Percentiles rank a stretch among this genome's conserved stretches.
Evolutionary conservation across 2,113 vertebrate species (phyloP).

Genomic region (Galemys pyrenaicus): DNA sequence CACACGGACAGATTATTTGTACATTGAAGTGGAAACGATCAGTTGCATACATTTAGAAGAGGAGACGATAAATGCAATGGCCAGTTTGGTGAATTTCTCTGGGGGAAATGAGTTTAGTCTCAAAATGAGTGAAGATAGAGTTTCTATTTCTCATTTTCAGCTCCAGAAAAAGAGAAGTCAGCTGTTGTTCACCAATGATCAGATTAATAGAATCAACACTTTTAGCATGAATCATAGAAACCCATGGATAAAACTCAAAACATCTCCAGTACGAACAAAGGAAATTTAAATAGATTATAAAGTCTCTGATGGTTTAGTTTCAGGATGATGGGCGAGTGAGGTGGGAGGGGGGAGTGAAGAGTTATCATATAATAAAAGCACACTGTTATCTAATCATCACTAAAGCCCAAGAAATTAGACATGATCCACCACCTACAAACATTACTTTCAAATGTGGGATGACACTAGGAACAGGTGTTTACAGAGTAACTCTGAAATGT

Average conservation of each 20-base stretch:
- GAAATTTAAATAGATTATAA: neutral
- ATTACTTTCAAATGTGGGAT: neutral
- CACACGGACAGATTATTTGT: neutral
- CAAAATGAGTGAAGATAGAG: neutral
- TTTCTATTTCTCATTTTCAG: slow-evolving; percentile 17
- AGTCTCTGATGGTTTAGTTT: neutral
- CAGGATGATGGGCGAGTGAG: neutral
- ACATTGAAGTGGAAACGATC: neutral
- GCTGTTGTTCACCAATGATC: slow-evolving; percentile 4
- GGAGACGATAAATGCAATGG: neutral
- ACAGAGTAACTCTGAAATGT: neutral
- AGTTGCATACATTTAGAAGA: neutral
- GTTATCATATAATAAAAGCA: neutral
- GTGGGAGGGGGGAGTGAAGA: neutral
- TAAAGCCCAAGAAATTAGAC: neutral
- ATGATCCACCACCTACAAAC: neutral
- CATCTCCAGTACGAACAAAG: neutral
- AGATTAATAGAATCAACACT: slow-evolving; percentile 11
- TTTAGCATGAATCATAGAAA: neutral
- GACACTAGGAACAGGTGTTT: slow-evolving; percentile 30
- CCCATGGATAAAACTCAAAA: neutral
- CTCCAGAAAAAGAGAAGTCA: slow-evolving; percentile 2
- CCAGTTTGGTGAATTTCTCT: neutral
- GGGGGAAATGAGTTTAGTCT: neutral
- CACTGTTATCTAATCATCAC: neutral